Percentiles rank a stretch among this genome's conserved stretches.
phyloP scores from a whole-genome alignment of 2,888 invertebrate genomes.

The Desoria tigrina region DNA sequence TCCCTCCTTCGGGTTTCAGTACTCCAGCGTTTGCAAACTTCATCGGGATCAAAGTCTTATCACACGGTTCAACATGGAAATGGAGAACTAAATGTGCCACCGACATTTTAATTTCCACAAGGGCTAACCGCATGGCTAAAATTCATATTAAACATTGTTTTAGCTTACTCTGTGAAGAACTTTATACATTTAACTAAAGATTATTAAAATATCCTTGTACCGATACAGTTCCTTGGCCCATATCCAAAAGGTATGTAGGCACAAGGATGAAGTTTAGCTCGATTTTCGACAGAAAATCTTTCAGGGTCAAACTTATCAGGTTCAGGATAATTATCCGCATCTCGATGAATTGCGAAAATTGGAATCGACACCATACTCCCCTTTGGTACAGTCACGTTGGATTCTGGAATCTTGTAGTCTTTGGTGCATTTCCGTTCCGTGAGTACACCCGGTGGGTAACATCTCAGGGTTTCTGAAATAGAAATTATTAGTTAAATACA shows the following conservation, averaged over 20 bases:
- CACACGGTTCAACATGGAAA: no score
- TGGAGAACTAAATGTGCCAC: no score
- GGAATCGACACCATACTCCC: neutral
- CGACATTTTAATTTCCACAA: no score
- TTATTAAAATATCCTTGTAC: no score
- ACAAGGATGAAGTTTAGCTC: conserved; percentile 25
- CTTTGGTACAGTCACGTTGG: neutral
- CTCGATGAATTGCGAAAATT: conserved; percentile 17
- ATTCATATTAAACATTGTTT: no score
- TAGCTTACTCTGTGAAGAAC: no score
- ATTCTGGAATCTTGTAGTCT: conserved; percentile 5
- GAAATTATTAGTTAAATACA: neutral
- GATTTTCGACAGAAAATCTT: conserved; percentile 31
- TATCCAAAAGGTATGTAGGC: conserved; percentile 40
- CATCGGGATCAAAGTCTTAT: no score
- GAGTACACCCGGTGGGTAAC: neutral
- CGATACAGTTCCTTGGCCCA: conserved; percentile 22
- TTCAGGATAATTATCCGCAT: conserved; percentile 31
- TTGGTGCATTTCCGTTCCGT: conserved; percentile 5
- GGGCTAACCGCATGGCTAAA: no score
- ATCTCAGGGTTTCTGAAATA: conserved; percentile 2
- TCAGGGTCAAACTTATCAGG: conserved; percentile 40
- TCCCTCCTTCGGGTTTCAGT: no score
- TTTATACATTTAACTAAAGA: no score
- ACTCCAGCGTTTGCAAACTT: no score